Evolutionary conservation across 2,888 invertebrate species (phyloP), one percentile per base, ranked within the genome.

Genomic region (Diogma glabrata): DNA sequence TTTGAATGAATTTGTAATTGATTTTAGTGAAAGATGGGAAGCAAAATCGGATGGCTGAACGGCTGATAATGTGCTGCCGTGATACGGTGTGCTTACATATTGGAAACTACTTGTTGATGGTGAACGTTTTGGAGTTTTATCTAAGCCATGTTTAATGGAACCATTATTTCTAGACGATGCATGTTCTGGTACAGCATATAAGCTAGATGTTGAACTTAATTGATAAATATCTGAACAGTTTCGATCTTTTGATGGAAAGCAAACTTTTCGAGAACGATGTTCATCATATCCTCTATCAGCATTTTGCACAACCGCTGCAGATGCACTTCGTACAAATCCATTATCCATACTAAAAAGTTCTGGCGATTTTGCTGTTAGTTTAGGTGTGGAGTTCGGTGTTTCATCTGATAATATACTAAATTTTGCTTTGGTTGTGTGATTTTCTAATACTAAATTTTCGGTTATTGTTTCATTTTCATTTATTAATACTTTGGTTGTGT

Each of bases 31-130:
- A 55, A 87, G 77, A 47, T 86, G 86, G 1, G 85, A 87, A 0
- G 87, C 82, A 62, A 86, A 84, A 57, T 84, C 84, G 62, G 81
- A 80, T 0, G 84, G 84, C 55, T 86, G 84, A 55, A 88, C 77
- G 0, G 47, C 19, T 0, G 87, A 86, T 0, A 89, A 60, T 0
- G 88, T 87, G 38, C 88, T 87, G 0, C 89, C 89, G 59, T 89
- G 89, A 62, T 87, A 89, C 1, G 88, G 86, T 1, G 89, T 89
- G 46, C 85, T 85, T 64, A 89, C 79, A 61, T 89, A 90, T 55
- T 87, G 83, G 58, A 90, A 87, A 47, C 87, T 87, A 30, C 87
- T 87, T 0, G 82, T 82, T 0, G 87, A 87, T 0, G 87, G 84
- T 23, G 82, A 86, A 1, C 79, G 76, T 61, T 76, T 78, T 1